A percentile compares a stretch with the other conserved stretches of the same genome.
phyloP scores from a whole-genome alignment of 2,888 invertebrate species.

The Lithophane ornitopus region DNA sequence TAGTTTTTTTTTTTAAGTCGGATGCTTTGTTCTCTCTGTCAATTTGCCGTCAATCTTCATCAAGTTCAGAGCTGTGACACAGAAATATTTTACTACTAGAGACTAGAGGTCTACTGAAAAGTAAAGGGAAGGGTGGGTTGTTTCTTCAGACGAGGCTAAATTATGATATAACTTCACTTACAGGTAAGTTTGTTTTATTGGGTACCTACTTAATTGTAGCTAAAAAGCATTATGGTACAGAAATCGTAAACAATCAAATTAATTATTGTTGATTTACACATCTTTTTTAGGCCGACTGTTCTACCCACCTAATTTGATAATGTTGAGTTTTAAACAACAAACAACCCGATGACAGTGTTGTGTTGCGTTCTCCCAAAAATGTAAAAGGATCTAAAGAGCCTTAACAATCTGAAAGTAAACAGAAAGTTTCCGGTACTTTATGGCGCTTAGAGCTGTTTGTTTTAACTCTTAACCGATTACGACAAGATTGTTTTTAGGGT shows the following conservation, averaged over 20 bases:
- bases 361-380: conserved; percentile 30
- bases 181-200: neutral
- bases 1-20: neutral
- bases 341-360: conserved; percentile 13
- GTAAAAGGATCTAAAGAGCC: conserved; percentile 32
- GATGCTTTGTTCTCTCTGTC: neutral
- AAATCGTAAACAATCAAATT: neutral
- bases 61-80: neutral
- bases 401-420: conserved; percentile 46
- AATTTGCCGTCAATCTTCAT: neutral
- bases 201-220: neutral
- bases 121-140: neutral
- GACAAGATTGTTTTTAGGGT: conserved; percentile 29
- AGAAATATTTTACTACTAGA: neutral
- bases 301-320: neutral
- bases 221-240: neutral
- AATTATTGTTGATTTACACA: neutral
- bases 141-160: neutral
- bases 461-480: conserved; percentile 35
- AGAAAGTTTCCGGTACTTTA: conserved; percentile 47
- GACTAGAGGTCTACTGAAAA: neutral
- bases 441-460: conserved; percentile 42
- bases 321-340: conserved; percentile 14
- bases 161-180: neutral
- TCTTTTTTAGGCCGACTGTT: neutral